These are phyloP conservation scores for Euthynnus affinis DNA, from an alignment of 2,797 vertebrate genomes.

Conservation along the genomic window DNA sequence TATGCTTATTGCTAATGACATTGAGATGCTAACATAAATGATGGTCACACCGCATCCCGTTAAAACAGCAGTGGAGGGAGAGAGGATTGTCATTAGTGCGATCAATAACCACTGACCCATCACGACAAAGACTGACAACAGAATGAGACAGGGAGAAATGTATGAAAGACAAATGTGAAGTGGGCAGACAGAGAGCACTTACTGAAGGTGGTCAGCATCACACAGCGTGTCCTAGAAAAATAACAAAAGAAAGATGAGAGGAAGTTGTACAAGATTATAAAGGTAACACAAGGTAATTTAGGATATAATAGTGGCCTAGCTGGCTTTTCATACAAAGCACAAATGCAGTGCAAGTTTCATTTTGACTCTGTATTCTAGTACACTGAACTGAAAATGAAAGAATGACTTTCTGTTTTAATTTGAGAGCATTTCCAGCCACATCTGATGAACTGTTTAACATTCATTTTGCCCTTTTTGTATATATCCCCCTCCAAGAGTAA, in stretches of 20 bases:
- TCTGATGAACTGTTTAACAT: neutral
- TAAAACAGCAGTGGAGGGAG: slow-evolving; percentile 19
- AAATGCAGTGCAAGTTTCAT: neutral
- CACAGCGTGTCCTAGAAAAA: slow-evolving; percentile 70
- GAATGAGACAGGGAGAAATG: slow-evolving; percentile 20
- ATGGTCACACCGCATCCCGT: slow-evolving; percentile 29
- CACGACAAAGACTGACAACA: slow-evolving; percentile 2
- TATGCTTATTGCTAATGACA: neutral
- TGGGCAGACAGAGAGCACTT: slow-evolving; percentile 66
- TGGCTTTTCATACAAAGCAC: neutral
- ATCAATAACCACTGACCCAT: slow-evolving; percentile 63
- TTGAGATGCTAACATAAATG: slow-evolving; percentile 49
- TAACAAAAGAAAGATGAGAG: slow-evolving; percentile 25
- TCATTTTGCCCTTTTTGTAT: neutral
- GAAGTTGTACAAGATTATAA: slow-evolving; percentile 8
- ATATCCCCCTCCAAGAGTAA: neutral
- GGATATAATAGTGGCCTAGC: neutral
- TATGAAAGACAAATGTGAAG: slow-evolving; percentile 2
- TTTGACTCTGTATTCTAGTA: neutral
- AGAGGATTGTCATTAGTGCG: slow-evolving; percentile 36
- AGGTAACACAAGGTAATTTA: neutral
- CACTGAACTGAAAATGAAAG: neutral
- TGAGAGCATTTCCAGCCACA: neutral
- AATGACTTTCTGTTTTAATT: neutral
- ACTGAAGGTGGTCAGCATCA: slow-evolving; percentile 80